Percentiles rank a stretch among this genome's conserved stretches.
Conservation (phyloP, 2,113 vertebrate genomes). For the Atrichornis clamosus region DNA sequence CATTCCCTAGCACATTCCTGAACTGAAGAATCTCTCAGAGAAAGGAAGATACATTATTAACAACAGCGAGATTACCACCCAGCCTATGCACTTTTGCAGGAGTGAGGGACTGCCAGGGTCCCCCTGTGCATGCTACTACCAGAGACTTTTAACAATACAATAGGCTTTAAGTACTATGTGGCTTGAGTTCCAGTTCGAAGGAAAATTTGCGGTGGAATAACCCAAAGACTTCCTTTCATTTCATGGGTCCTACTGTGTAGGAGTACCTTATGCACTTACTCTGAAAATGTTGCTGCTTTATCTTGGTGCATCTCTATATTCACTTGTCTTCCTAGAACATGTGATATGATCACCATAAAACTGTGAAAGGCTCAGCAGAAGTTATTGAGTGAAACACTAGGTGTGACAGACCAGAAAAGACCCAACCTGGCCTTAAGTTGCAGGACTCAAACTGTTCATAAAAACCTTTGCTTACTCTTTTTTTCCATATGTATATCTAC, state of each 20-base stretch:
- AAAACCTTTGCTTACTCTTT: neutral
- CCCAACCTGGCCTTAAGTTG: neutral
- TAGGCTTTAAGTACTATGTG: neutral
- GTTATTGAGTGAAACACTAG: neutral
- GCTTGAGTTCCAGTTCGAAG: neutral
- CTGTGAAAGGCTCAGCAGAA: neutral
- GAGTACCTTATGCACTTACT: neutral
- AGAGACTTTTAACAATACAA: neutral
- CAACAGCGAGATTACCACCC: neutral
- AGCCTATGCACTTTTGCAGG: neutral
- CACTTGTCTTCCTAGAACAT: neutral
- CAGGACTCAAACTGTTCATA: neutral
- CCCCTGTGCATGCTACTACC: neutral
- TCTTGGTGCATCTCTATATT: neutral
- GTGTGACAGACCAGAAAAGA: neutral
- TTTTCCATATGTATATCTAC: neutral
- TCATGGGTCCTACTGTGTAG: neutral
- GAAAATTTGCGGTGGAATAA: neutral
- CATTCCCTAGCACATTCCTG: neutral
- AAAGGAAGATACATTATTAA: neutral
- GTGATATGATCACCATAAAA: neutral
- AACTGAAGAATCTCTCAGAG: neutral
- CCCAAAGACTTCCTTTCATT: neutral
- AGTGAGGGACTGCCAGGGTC: neutral
- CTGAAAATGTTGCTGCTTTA: neutral